A percentile compares a stretch with the other conserved stretches of the same genome.
Conservation (phyloP, 37 sponge, comb jelly and placozoan species). For the Beroe forskalii region DNA sequence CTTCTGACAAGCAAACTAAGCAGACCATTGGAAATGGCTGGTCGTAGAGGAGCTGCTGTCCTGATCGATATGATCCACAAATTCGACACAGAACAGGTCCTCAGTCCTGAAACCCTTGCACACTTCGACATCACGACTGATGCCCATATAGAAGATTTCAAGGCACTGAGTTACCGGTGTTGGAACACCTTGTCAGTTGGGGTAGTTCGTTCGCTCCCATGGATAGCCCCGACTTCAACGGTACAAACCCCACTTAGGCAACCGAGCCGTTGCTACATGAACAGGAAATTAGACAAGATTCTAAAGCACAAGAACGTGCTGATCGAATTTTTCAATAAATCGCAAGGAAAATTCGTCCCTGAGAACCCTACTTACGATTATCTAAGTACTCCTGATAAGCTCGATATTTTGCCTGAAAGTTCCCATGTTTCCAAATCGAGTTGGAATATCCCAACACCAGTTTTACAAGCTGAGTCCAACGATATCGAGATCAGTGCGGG, state of each 20-base stretch:
- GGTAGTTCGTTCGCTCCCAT: neutral
- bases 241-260: neutral
- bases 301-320: neutral
- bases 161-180: neutral
- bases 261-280: neutral
- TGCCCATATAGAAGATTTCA: neutral
- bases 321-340: neutral
- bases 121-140: neutral
- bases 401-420: too few relatives aligned
- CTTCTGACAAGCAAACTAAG: neutral
- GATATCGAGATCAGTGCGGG: neutral
- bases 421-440: neutral
- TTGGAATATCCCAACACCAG: neutral
- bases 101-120: neutral
- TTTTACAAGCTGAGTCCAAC: neutral
- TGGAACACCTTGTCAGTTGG: neutral
- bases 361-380: neutral
- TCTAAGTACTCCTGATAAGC: neutral
- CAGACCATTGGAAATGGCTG: neutral
- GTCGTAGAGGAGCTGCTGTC: neutral
- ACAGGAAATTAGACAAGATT: neutral
- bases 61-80: neutral
- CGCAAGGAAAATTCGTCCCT: neutral
- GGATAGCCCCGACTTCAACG: neutral
- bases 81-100: neutral